These are phyloP conservation scores for Catostylus mosaicus DNA, from an alignment of 30 jellyfish, hydroid and myxozoan genomes.

Conservation along the genomic window DNA sequence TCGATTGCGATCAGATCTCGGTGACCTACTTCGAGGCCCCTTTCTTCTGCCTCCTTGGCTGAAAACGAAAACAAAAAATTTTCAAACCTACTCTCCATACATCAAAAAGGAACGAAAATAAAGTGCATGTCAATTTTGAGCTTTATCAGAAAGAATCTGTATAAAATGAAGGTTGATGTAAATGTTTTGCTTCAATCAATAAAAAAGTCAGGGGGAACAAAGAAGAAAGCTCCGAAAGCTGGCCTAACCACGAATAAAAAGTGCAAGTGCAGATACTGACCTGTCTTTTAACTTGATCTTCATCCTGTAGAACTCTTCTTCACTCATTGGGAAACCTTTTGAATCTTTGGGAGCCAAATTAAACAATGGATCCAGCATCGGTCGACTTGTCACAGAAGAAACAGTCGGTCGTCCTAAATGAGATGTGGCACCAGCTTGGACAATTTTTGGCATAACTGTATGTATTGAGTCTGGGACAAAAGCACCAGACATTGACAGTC, in stretches of 20 bases:
- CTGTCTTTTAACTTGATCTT: conserved; percentile 71
- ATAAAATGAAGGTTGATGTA: too few relatives aligned
- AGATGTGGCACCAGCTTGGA: conserved; percentile 12
- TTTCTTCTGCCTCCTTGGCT: background rate
- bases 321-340: conserved; percentile 69
- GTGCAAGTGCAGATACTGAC: too few relatives aligned
- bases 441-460: conserved; percentile 34
- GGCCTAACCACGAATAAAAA: too few relatives aligned
- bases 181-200: too few relatives aligned
- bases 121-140: too few relatives aligned
- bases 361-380: conserved; percentile 50
- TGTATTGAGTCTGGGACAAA: conserved; percentile 59
- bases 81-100: too few relatives aligned
- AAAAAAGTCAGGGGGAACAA: too few relatives aligned
- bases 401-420: conserved; percentile 28
- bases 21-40: conserved; percentile 5
- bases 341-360: conserved; percentile 24
- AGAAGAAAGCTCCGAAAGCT: too few relatives aligned
- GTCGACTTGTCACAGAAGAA: background rate
- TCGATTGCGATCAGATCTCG: conserved; percentile 10
- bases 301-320: conserved; percentile 92
- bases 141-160: too few relatives aligned
- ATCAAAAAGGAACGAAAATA: too few relatives aligned
- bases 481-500: conserved; percentile 35
- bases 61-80: background rate